Conservation (phyloP, 1,140 invertebrate genomes). For the Drosophila chauvacae region DNA sequence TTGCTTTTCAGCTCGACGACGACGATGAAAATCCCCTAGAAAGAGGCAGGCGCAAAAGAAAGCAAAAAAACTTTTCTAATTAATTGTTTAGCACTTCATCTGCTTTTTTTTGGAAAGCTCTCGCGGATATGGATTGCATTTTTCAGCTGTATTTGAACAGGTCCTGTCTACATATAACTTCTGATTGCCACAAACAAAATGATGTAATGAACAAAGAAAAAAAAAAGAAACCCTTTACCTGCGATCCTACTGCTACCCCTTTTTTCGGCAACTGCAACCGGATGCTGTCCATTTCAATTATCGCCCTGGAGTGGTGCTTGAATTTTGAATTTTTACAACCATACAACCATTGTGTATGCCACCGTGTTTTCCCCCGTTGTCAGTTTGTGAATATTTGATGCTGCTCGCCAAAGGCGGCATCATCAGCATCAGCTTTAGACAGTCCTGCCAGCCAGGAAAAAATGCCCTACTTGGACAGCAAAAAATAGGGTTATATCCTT, state of each 20-base stretch:
- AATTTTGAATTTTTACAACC: constrained; percentile 76
- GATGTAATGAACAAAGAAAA: neutral
- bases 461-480: constrained; percentile 6
- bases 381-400: constrained; percentile 75
- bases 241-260: constrained; percentile 30
- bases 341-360: constrained; percentile 60
- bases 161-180: constrained; percentile 1
- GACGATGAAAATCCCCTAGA: neutral
- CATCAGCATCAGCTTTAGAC: constrained; percentile 3
- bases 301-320: constrained; percentile 75
- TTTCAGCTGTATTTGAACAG: constrained; percentile 1
- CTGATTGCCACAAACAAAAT: constrained; percentile 7
- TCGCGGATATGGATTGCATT: constrained; percentile 6
- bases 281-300: constrained; percentile 82
- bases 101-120: constrained; percentile 22
- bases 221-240: constrained; percentile 7
- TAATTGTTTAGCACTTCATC: constrained; percentile 75
- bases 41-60: constrained; percentile 12
- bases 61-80: constrained; percentile 64
- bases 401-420: constrained; percentile 32
- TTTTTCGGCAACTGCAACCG: constrained; percentile 62
- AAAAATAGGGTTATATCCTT: neutral
- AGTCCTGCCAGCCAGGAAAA: neutral
- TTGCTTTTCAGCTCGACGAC: constrained; percentile 48
- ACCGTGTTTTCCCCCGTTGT: constrained; percentile 38